A percentile compares a stretch with the other conserved stretches of the same genome.
phyloP scores from a whole-genome alignment of 2,113 vertebrate genomes.

The Rhea pennata region DNA sequence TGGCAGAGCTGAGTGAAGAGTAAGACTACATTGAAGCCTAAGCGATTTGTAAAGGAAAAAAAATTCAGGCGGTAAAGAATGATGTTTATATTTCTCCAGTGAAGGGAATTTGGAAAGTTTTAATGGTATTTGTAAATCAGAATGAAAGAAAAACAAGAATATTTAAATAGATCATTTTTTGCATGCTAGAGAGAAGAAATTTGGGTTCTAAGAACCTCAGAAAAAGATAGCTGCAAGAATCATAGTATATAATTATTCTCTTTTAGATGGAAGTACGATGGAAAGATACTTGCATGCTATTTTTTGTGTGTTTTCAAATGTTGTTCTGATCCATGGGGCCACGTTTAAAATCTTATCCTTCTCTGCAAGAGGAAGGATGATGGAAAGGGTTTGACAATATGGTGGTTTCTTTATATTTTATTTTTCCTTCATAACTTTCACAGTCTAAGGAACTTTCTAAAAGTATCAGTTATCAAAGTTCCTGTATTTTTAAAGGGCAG shows the following conservation, averaged over 20 bases:
- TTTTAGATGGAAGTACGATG: background rate
- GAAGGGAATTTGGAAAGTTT: background rate
- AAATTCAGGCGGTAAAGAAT: background rate
- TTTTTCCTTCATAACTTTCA: background rate
- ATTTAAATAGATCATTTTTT: background rate
- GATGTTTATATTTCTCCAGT: background rate
- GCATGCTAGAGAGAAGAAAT: background rate
- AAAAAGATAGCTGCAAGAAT: background rate
- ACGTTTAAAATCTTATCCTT: background rate
- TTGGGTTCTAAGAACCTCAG: background rate
- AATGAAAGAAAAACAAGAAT: constrained; percentile 11
- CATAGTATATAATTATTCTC: background rate
- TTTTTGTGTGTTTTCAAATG: background rate
- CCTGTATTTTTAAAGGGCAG: background rate
- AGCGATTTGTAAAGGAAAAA: background rate
- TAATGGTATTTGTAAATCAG: background rate
- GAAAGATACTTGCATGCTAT: background rate
- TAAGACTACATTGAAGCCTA: background rate
- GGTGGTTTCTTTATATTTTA: background rate
- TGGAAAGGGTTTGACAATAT: background rate
- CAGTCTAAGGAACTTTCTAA: background rate
- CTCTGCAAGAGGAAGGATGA: background rate
- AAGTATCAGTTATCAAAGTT: background rate
- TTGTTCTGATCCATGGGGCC: background rate
- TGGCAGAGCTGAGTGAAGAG: background rate